Base-by-base conservation (phyloP, 2,113 vertebrate species). In the Vireo altiloquus region DNA sequence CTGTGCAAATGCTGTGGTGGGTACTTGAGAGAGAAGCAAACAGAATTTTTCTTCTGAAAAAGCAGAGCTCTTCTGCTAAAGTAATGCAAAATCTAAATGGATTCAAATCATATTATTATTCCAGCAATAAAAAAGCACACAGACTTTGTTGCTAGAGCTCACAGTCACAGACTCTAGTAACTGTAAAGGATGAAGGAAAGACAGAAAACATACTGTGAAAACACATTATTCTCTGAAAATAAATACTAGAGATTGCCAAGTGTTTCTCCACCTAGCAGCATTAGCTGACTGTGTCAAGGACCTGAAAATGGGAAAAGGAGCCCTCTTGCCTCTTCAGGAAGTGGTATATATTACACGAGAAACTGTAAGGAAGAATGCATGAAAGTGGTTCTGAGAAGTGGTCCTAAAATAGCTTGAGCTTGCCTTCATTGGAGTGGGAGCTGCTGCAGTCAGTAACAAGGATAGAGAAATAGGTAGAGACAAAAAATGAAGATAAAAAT, bases 161-260 rank as follows among this genome's bases (percentile, higher is more conserved):
- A 83, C 92, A 94, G 64, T 92, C 96, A 83, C 96, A 95, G 86
- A 93, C 77, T 39, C 39, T 96, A 94, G 91, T 96, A 95, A 93
- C 94, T 96, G 92, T 95, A 95, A 95, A 95, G 90, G 89, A 96
- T 96, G 79, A 82, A 95, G 90, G 79, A 95, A 95, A 93, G 95
- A 95, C 82, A 90, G 93, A 90, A 97, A 97, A 93, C 85, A 96
- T 93, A 94, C 92, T 96, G 95, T 97, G 95, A 97, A 97, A 97
- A 95, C 94, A 97, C 95, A 86, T 97, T 97, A 97, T 96, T 96
- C 94, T 91, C 70, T 90, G 94, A 96, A 97, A 97, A 92, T 96
- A 95, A 97, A 96, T 97, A 96, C 59, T 44, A 66, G 90, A 92
- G 91, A 82, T 96, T 95, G 94, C 93, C 95, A 96, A 96, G 92